phyloP scores from a whole-genome alignment of 2,888 invertebrate genomes.

The Harpalus rubripes region DNA sequence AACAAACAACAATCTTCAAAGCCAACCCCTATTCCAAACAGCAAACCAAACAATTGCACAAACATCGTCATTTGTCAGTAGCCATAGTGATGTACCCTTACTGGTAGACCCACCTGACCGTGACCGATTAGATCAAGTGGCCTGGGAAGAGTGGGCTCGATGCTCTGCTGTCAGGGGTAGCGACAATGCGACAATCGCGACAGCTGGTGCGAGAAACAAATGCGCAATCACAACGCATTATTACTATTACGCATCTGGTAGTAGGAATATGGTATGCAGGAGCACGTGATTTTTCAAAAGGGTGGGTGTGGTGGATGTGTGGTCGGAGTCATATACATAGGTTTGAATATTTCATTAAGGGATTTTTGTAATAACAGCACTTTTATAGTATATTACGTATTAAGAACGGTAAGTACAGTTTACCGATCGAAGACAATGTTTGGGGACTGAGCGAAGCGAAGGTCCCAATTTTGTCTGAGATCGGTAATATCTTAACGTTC shows the following conservation, averaged over 20 bases:
- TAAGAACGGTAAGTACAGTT: too few relatives aligned
- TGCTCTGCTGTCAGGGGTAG: neutral
- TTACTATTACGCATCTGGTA: conserved; percentile 51
- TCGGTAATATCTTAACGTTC: too few relatives aligned
- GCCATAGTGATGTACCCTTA: conserved; percentile 25
- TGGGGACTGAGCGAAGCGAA: too few relatives aligned
- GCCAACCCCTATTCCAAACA: neutral
- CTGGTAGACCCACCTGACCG: conserved; percentile 65
- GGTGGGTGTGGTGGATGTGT: neutral
- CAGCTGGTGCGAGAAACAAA: conserved; percentile 57
- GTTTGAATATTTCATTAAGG: neutral
- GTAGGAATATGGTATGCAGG: conserved; percentile 26
- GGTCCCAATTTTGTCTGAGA: too few relatives aligned
- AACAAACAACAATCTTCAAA: neutral
- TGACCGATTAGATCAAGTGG: conserved; percentile 67
- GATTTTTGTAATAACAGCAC: too few relatives aligned
- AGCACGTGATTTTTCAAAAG: neutral
- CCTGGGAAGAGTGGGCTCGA: conserved; percentile 53
- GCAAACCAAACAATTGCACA: conserved; percentile 44
- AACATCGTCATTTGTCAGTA: conserved; percentile 43
- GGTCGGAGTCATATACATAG: neutral
- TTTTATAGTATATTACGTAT: too few relatives aligned
- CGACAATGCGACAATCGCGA: conserved; percentile 51
- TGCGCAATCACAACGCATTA: conserved; percentile 57
- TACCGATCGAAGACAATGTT: too few relatives aligned